phyloP scores from a whole-genome alignment of 2,797 vertebrate genomes.

The Paramormyrops hopkinsi region DNA sequence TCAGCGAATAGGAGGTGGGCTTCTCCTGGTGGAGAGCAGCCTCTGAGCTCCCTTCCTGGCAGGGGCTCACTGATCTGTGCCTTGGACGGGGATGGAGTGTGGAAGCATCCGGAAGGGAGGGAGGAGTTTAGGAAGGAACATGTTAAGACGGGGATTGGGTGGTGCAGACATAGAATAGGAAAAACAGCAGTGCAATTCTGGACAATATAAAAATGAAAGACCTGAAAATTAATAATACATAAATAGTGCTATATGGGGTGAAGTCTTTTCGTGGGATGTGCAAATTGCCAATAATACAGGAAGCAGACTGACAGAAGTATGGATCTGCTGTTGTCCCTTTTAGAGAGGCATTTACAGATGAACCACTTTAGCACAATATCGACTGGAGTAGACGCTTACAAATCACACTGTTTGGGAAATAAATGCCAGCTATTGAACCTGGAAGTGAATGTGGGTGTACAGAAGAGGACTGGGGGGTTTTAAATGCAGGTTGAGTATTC shows the following conservation, averaged over 20 bases:
- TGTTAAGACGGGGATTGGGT: neutral
- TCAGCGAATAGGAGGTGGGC: neutral
- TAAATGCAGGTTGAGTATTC: neutral
- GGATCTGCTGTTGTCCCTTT: neutral
- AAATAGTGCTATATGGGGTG: neutral
- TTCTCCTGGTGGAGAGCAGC: neutral
- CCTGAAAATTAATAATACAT: neutral
- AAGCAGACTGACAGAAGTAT: neutral
- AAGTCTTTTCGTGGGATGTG: neutral
- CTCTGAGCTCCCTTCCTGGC: neutral
- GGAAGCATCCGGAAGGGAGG: neutral
- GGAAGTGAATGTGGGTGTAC: neutral
- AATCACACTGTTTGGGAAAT: neutral
- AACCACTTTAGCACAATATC: neutral
- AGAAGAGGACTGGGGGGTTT: neutral
- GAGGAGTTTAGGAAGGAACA: neutral
- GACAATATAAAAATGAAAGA: neutral
- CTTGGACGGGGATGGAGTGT: neutral
- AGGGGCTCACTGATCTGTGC: neutral
- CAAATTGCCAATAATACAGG: neutral
- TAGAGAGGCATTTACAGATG: neutral
- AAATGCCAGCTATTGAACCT: neutral
- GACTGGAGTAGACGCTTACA: neutral
- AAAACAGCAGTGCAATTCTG: neutral
- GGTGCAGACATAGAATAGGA: neutral